Conservation (phyloP, 2,888 invertebrate species). For the Brachycybe producta region DNA sequence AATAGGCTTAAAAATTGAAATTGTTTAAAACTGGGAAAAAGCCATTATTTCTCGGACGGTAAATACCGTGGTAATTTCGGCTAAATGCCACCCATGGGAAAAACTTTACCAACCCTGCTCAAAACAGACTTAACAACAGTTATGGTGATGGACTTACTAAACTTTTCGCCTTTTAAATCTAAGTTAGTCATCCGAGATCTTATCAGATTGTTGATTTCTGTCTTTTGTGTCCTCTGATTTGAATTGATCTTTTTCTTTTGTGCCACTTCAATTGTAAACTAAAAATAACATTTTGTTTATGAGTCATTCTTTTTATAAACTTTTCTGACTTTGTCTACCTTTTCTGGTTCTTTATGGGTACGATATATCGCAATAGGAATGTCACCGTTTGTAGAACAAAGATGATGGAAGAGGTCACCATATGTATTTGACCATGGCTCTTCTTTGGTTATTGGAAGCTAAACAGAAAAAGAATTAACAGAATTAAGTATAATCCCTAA, state of each 20-base stretch:
- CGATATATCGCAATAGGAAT: conserved; percentile 97
- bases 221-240: conserved; percentile 13
- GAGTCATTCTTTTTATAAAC: background rate
- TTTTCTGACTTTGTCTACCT: conserved; percentile 44
- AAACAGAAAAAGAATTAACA: conserved; percentile 5
- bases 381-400: conserved; percentile 87
- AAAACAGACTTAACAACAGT: too few species aligned
- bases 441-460: conserved; percentile 93
- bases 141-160: conserved; percentile 36
- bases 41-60: too few species aligned
- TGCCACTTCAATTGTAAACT: conserved; percentile 3
- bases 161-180: conserved; percentile 78
- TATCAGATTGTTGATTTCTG: conserved; percentile 89
- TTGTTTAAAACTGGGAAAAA: background rate
- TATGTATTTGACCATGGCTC: conserved; percentile 95
- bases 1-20: background rate
- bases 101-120: too few species aligned
- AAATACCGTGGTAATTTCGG: too few species aligned
- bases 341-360: conserved; percentile 68
- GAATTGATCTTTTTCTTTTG: conserved; percentile 10
- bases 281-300: background rate
- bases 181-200: conserved; percentile 87
- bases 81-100: too few species aligned
- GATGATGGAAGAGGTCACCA: conserved; percentile 90
- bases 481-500: background rate